Conservation (phyloP, 2,113 vertebrate species). For the Patagioenas fasciata region DNA sequence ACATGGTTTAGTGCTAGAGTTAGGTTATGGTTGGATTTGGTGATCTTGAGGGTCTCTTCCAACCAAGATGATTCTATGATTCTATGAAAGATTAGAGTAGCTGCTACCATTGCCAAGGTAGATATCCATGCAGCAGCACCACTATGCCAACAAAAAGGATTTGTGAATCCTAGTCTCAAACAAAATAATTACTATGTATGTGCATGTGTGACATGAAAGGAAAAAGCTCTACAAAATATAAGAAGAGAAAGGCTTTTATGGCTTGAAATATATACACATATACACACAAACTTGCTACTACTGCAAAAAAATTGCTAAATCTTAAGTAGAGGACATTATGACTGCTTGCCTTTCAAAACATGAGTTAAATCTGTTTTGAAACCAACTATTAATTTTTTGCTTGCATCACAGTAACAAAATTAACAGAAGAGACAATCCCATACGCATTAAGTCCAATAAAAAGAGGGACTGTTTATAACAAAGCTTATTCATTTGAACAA, state of each 20-base stretch:
- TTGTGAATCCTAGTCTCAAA: background rate
- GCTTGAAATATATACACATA: background rate
- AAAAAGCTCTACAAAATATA: background rate
- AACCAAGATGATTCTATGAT: too few relatives aligned
- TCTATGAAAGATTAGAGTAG: background rate
- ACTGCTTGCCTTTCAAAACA: background rate
- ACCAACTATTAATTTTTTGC: background rate
- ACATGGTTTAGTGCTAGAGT: too few relatives aligned
- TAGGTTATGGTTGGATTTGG: too few relatives aligned
- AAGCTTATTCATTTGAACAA: background rate
- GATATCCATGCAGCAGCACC: background rate
- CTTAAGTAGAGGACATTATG: background rate
- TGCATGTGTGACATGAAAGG: background rate
- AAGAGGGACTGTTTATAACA: background rate
- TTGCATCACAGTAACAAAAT: background rate
- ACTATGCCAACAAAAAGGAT: background rate
- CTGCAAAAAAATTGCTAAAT: background rate
- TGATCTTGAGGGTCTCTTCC: too few relatives aligned
- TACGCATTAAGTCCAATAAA: background rate
- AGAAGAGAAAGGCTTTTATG: background rate
- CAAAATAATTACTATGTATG: background rate
- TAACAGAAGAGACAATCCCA: background rate
- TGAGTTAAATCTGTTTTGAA: background rate
- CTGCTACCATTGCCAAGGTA: background rate
- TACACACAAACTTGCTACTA: background rate